Conservation (phyloP, 2,113 vertebrate genomes). For the Eulemur macaco region DNA sequence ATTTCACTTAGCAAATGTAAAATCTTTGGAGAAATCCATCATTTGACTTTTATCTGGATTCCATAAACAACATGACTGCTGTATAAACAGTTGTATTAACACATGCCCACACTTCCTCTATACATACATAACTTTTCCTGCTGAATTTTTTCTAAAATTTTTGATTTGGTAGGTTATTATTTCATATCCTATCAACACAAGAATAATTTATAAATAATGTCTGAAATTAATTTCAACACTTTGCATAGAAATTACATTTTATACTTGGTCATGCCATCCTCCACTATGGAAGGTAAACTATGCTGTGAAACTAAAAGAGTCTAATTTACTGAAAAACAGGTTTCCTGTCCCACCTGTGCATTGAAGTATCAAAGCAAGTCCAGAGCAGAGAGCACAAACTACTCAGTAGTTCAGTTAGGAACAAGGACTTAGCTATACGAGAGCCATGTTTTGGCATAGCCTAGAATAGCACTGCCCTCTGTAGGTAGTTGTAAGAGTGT, state of each 20-base stretch:
- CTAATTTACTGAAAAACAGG: not conserved
- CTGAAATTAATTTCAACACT: not conserved
- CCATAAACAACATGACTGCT: not conserved
- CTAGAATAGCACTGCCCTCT: not conserved
- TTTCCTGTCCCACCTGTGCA: not conserved
- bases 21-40: not conserved
- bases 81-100: not conserved
- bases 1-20: not conserved
- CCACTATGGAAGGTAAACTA: not conserved
- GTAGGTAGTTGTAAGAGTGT: not conserved
- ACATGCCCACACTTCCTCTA: not conserved
- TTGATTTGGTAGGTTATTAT: not conserved
- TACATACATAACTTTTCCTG: not conserved
- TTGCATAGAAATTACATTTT: not conserved
- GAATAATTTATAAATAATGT: not conserved
- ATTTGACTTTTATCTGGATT: not conserved
- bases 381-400: not conserved
- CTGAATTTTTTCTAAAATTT: not conserved
- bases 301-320: not conserved
- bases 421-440: not conserved
- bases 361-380: not conserved
- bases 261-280: not conserved
- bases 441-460: not conserved
- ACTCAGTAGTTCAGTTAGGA: not conserved
- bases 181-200: not conserved